A percentile compares a stretch with the other conserved stretches of the same genome.
Evolutionary conservation across 2,797 vertebrate species (phyloP).

Genomic region (Hozukius guyotensis): DNA sequence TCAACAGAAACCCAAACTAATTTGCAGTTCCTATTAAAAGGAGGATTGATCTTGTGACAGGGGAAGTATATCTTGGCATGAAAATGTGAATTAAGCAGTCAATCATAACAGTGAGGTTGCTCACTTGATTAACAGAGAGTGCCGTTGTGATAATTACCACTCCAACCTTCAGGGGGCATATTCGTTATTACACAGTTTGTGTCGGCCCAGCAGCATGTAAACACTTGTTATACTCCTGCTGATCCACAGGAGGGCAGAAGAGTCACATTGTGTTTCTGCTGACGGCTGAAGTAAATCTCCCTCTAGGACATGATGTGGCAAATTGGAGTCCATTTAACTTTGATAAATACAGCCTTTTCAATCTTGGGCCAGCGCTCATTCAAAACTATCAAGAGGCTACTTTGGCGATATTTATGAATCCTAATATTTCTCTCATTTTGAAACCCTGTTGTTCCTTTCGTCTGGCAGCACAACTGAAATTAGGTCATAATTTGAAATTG

Average conservation of each 20-base stretch:
- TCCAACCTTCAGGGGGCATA: slow-evolving; percentile 42
- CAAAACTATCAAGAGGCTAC: slow-evolving; percentile 66
- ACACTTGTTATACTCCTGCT: slow-evolving; percentile 25
- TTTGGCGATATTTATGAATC: slow-evolving; percentile 72
- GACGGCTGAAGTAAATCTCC: slow-evolving; percentile 31
- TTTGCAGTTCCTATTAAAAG: slow-evolving; percentile 56
- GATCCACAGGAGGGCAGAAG: slow-evolving; percentile 75
- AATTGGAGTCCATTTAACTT: slow-evolving; percentile 71
- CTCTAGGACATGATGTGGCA: slow-evolving; percentile 39
- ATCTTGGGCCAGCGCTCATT: slow-evolving; percentile 56
- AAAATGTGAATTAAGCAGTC: slow-evolving; percentile 50
- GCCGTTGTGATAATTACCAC: slow-evolving; percentile 44
- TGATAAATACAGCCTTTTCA: slow-evolving; percentile 74
- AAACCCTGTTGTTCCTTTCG: slow-evolving; percentile 65
- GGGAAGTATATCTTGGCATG: slow-evolving; percentile 37
- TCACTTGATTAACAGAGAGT: slow-evolving; percentile 59
- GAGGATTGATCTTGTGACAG: slow-evolving; percentile 48
- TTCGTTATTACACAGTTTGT: slow-evolving; percentile 35
- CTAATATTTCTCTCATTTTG: slow-evolving; percentile 68
- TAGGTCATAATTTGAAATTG: slow-evolving; percentile 73
- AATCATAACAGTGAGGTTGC: slow-evolving; percentile 34
- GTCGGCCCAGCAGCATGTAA: slow-evolving; percentile 18
- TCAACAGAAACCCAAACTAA: slow-evolving; percentile 68
- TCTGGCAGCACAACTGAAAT: slow-evolving; percentile 64
- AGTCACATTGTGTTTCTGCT: slow-evolving; percentile 41